Conservation (phyloP, 1,140 invertebrate genomes). For the Pseudomyrmex cubaensis region DNA sequence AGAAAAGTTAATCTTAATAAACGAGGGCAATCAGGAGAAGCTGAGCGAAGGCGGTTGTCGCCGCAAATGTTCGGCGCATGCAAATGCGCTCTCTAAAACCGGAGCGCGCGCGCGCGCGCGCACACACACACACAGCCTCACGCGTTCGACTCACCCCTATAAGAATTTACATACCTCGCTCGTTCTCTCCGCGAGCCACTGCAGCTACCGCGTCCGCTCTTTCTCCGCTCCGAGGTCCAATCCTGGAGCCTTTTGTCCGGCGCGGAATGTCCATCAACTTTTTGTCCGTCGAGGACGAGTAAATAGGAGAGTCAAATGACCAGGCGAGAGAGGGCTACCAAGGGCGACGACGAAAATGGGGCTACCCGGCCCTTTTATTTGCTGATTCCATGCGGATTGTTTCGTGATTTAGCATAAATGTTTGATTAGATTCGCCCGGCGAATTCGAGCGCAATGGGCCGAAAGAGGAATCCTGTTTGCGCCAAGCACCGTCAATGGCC, state of each 20-base stretch:
- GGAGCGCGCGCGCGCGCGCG: not conserved
- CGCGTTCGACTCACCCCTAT: conserved; percentile 60
- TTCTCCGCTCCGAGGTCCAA: conserved; percentile 56
- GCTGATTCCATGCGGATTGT: conserved; percentile 86
- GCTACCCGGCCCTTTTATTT: conserved; percentile 83
- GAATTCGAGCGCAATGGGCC: conserved; percentile 59
- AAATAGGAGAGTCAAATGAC: conserved; percentile 85
- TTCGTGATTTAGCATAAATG: conserved; percentile 87
- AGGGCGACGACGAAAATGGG: conserved; percentile 78
- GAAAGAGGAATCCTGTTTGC: conserved; percentile 69
- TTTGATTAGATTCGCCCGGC: conserved; percentile 84
- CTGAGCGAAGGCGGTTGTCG: conserved; percentile 68
- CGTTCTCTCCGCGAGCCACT: conserved; percentile 22
- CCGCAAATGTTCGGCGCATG: conserved; percentile 83
- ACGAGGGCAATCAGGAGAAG: conserved; percentile 83
- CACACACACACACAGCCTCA: conserved; percentile 41
- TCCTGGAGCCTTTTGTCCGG: conserved; percentile 81
- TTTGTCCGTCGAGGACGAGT: conserved; percentile 77
- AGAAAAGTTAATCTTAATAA: conserved; percentile 86
- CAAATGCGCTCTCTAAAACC: conserved; percentile 79
- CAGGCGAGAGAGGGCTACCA: conserved; percentile 80
- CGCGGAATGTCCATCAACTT: conserved; percentile 78
- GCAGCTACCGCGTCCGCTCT: conserved; percentile 7
- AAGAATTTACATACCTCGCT: conserved; percentile 83
- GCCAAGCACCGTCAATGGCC: conserved; percentile 71